These are phyloP conservation scores for Bos taurus DNA, from an alignment of 2,113 vertebrate species.

Conservation along the genomic window ARS-UCD2.0 NC_037348.1:57329501-57330000, in stretches of 20 bases:
- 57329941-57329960: background rate
- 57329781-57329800: background rate
- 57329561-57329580: background rate
- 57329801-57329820: background rate
- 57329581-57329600: background rate
- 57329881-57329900: background rate
- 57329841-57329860: background rate
- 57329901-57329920: accelerated
- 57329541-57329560: accelerated
- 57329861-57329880: accelerated
- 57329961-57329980: background rate
- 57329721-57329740: background rate
- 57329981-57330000: background rate
- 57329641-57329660: background rate
- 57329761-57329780: background rate
- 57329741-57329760: background rate
- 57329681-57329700: background rate
- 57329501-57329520: accelerated
- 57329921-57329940: background rate
- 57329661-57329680: background rate
- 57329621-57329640: background rate
- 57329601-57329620: background rate
- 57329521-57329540: background rate
- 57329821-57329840: background rate
- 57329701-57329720: background rate